Evolutionary conservation across 2,888 invertebrate genomes (phyloP).

Genomic region (Polyploca ridens): DNA sequence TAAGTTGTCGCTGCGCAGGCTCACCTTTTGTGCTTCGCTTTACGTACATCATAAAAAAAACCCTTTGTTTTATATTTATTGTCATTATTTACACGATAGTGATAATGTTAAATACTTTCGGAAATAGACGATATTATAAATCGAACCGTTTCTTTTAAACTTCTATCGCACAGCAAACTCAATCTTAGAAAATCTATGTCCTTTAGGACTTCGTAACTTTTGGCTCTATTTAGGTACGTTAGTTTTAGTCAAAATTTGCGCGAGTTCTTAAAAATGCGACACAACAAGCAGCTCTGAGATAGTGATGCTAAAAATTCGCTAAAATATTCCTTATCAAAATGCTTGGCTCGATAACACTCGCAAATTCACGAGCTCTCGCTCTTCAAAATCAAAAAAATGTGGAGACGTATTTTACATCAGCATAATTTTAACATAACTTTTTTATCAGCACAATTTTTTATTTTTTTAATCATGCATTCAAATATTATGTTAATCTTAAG

Average conservation of each 20-base stretch:
- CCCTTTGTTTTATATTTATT: too few species aligned
- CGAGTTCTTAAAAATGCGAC: neutral
- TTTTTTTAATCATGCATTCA: constrained; percentile 47
- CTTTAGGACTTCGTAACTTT: neutral
- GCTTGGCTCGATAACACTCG: constrained; percentile 39
- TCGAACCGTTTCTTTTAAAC: neutral
- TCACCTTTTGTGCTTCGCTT: constrained; percentile 19
- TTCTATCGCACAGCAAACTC: neutral
- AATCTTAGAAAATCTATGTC: neutral
- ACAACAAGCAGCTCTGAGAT: neutral
- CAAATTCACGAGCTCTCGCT: constrained; percentile 24
- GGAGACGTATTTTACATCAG: neutral
- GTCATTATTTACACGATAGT: too few species aligned
- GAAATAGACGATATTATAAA: neutral
- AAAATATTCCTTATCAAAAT: constrained; percentile 25
- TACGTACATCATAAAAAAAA: too few species aligned
- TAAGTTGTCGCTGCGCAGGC: constrained; percentile 34
- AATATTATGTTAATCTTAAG: constrained; percentile 50
- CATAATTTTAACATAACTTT: constrained; percentile 3
- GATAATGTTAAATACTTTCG: neutral
- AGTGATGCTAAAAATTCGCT: constrained; percentile 41
- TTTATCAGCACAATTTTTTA: constrained; percentile 42
- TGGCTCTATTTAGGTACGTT: neutral
- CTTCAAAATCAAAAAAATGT: neutral
- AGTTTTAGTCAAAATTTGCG: neutral